Evolutionary conservation across 2,888 invertebrate species (phyloP).

Genomic region (Hybos culiciformis): DNA sequence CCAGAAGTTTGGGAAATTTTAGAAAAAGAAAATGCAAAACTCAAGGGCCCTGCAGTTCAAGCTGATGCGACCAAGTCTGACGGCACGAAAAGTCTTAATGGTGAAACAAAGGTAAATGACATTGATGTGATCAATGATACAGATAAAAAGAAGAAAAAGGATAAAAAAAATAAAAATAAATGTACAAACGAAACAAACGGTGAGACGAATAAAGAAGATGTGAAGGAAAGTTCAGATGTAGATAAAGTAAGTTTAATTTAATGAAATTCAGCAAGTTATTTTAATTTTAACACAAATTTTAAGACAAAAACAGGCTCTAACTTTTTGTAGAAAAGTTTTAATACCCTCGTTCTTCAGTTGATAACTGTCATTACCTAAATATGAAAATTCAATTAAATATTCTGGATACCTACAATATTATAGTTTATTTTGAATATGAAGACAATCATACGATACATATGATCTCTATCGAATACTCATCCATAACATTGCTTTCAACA

Average conservation of each 20-base stretch:
- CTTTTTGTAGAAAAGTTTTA: neutral
- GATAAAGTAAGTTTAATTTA: neutral
- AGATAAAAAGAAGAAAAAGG: neutral
- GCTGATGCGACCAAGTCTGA: neutral
- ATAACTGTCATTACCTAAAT: no score
- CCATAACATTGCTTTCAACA: no score
- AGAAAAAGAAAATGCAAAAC: conserved; percentile 40
- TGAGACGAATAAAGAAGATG: neutral
- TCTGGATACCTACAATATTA: no score
- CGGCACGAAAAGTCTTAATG: neutral
- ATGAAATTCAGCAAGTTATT: neutral
- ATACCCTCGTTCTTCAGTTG: no score
- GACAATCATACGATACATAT: no score
- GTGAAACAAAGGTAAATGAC: conserved; percentile 16
- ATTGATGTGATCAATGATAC: conserved; percentile 10
- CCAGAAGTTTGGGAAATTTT: conserved; percentile 53
- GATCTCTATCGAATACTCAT: no score
- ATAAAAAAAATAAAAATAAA: neutral
- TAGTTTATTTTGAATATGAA: no score
- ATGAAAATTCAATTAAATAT: neutral
- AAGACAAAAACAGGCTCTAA: neutral
- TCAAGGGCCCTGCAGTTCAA: no score
- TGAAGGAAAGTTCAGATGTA: neutral
- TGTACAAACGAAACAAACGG: neutral
- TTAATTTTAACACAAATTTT: neutral